Percentiles rank a stretch among this genome's conserved stretches.
Conservation (phyloP, 1,140 invertebrate species). For the Nomia melanderi region DNA sequence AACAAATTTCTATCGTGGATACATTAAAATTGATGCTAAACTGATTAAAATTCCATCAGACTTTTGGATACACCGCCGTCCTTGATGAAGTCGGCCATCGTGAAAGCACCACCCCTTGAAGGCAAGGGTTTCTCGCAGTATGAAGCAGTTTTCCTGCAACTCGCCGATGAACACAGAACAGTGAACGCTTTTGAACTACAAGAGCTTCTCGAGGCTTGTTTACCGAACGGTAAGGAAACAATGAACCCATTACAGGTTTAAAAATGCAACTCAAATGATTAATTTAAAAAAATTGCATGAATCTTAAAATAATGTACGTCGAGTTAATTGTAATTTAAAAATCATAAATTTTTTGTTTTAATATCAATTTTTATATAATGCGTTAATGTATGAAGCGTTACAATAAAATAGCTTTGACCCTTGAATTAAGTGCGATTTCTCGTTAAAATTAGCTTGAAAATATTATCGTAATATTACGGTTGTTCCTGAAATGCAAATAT, state of each 20-base stretch:
- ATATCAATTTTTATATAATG: no score
- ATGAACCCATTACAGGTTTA: not conserved
- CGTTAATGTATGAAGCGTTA: no score
- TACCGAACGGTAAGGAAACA: slow-evolving; percentile 89
- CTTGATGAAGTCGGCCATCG: slow-evolving; percentile 86
- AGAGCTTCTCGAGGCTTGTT: slow-evolving; percentile 93
- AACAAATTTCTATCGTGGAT: no score
- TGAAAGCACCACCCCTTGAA: slow-evolving; percentile 87
- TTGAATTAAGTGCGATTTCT: no score
- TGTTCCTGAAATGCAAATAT: not conserved
- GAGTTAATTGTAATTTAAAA: no score
- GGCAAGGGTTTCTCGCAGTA: slow-evolving; percentile 91
- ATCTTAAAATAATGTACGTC: no score
- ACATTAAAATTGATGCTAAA: not conserved
- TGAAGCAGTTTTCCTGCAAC: slow-evolving; percentile 93
- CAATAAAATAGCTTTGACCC: no score
- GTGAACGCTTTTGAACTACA: slow-evolving; percentile 96
- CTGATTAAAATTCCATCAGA: slow-evolving; percentile 68
- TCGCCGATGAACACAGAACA: slow-evolving; percentile 93
- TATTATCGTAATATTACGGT: no score
- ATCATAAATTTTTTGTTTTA: no score
- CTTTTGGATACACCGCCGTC: slow-evolving; percentile 89
- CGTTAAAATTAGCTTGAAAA: no score
- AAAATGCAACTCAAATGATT: no score
- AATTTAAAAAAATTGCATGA: no score